Percentiles rank a stretch among this genome's conserved stretches.
These are phyloP conservation scores for Leucophenga montana DNA, from an alignment of 2,888 invertebrate genomes.

Conservation along the genomic window DNA sequence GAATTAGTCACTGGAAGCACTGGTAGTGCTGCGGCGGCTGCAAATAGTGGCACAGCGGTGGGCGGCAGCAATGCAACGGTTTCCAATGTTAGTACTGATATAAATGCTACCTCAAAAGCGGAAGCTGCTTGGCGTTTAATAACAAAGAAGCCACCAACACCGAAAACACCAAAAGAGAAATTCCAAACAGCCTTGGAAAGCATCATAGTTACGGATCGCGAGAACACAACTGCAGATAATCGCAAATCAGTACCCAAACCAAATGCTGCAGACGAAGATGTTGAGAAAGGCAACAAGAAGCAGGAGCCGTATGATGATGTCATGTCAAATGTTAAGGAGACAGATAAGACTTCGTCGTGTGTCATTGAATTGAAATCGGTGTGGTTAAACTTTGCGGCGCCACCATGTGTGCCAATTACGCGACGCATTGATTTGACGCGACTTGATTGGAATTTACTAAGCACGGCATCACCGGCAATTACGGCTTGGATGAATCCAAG, in stretches of 20 bases:
- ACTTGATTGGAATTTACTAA: conserved; percentile 95
- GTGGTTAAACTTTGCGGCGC: conserved; percentile 98
- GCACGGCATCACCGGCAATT: conserved; percentile 96
- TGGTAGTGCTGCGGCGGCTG: conserved; percentile 35
- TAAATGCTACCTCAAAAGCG: conserved; percentile 66
- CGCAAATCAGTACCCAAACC: conserved; percentile 54
- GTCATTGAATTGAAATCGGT: conserved; percentile 90
- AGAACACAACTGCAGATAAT: conserved; percentile 35
- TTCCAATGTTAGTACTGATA: conserved; percentile 55
- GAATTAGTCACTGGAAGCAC: conserved; percentile 50
- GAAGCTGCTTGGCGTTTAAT: conserved; percentile 72
- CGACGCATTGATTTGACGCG: conserved; percentile 95
- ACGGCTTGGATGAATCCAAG: conserved; percentile 98
- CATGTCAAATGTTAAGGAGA: conserved; percentile 78
- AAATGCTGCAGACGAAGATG: conserved; percentile 69
- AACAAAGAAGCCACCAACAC: conserved; percentile 75
- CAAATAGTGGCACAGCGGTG: conserved; percentile 32
- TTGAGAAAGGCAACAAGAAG: conserved; percentile 67
- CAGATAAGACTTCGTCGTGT: conserved; percentile 85
- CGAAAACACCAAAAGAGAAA: conserved; percentile 78
- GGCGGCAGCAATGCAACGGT: conserved; percentile 11
- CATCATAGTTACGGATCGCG: conserved; percentile 61
- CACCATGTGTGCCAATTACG: conserved; percentile 94
- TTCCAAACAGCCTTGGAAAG: conserved; percentile 69
- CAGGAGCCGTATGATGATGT: conserved; percentile 66